Percentiles rank a stretch among this genome's conserved stretches.
Conservation (phyloP, 2,797 vertebrate species). For the Bradypodion pumilum region DNA sequence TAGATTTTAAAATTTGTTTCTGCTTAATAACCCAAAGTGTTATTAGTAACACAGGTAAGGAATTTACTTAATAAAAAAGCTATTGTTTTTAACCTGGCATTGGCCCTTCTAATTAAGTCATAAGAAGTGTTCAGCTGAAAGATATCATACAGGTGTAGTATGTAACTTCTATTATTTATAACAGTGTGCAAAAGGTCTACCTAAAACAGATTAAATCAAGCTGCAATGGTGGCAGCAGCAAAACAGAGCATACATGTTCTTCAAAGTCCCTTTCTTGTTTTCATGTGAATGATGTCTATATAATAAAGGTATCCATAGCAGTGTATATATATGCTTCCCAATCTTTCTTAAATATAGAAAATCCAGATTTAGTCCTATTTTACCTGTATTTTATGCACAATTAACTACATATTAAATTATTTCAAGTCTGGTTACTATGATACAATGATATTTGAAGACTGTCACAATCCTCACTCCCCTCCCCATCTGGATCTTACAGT, state of each 20-base stretch:
- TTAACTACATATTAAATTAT: background rate
- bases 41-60: slow-evolving; percentile 73
- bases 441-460: background rate
- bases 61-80: slow-evolving; percentile 72
- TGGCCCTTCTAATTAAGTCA: slow-evolving; percentile 74
- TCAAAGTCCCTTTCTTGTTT: background rate
- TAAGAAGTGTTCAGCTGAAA: slow-evolving; percentile 67
- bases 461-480: too few species aligned
- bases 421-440: background rate
- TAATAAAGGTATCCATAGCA: background rate
- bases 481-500: too few species aligned
- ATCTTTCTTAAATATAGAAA: background rate
- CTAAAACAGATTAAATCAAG: slow-evolving; percentile 67
- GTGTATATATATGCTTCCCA: background rate
- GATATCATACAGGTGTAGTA: slow-evolving; percentile 69
- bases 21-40: slow-evolving; percentile 69
- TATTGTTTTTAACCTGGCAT: slow-evolving; percentile 73
- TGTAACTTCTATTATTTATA: slow-evolving; percentile 73
- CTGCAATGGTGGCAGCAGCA: slow-evolving; percentile 62
- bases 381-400: background rate
- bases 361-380: background rate
- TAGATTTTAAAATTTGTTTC: slow-evolving; percentile 70
- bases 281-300: background rate
- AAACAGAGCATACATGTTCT: background rate
- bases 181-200: slow-evolving; percentile 67